phyloP scores from a whole-genome alignment of 2,888 invertebrate genomes.

The Perdita meconis region DNA sequence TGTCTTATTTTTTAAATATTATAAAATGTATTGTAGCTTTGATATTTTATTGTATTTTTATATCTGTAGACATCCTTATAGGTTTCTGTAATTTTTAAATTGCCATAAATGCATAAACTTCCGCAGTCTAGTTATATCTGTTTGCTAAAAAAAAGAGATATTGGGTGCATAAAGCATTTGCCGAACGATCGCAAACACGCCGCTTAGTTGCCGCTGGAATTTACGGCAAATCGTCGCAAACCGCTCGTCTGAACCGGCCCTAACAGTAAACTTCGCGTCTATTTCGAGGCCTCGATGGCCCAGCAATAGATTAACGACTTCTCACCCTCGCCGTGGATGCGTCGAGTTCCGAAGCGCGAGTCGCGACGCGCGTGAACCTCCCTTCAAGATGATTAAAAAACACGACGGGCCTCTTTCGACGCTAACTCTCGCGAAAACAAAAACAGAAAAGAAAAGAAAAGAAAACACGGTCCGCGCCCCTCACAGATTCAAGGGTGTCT shows the following conservation, averaged over 20 bases:
- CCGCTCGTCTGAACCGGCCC: neutral
- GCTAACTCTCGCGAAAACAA: constrained; percentile 34
- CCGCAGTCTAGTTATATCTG: no score
- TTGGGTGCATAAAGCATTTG: no score
- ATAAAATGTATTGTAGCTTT: no score
- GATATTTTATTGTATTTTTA: no score
- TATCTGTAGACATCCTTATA: no score
- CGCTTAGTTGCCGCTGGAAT: no score
- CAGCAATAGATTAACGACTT: constrained; percentile 20
- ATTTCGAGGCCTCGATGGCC: constrained; percentile 21
- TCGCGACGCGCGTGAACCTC: constrained; percentile 39
- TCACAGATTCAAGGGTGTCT: constrained; percentile 49
- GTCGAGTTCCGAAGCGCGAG: constrained; percentile 44
- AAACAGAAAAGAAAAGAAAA: neutral
- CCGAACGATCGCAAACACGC: no score
- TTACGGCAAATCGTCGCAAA: no score
- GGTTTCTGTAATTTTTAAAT: no score
- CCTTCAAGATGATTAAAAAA: constrained; percentile 65
- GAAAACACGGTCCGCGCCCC: neutral
- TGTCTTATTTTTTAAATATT: no score
- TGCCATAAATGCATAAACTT: no score
- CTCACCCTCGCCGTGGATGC: constrained; percentile 25
- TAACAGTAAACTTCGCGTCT: neutral
- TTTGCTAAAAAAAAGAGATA: no score
- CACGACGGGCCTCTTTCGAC: constrained; percentile 40